phyloP scores from a whole-genome alignment of 2,797 vertebrate genomes.

The Pseudochirops corinnae region DNA sequence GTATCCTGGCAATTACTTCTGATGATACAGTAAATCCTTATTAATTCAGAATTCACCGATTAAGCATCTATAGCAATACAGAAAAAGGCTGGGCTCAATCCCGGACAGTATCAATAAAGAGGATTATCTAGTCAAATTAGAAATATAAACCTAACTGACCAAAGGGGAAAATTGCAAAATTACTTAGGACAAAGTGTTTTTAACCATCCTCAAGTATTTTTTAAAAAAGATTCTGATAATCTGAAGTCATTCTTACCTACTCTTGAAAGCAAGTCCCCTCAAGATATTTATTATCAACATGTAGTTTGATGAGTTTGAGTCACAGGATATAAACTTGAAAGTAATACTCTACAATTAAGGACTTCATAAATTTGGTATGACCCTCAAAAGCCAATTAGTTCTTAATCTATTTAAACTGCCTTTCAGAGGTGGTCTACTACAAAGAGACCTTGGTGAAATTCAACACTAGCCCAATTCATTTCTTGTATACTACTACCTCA shows the following conservation, averaged over 20 bases:
- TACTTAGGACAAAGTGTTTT: background rate
- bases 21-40: background rate
- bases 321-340: background rate
- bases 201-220: background rate
- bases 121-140: background rate
- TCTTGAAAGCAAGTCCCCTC: conserved; percentile 18
- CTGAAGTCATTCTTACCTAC: conserved; percentile 36
- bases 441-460: background rate
- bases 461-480: background rate
- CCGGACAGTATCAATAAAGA: background rate
- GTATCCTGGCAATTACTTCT: background rate
- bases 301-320: conserved; percentile 31
- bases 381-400: background rate
- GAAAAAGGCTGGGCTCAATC: background rate
- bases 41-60: background rate
- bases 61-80: background rate
- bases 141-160: background rate
- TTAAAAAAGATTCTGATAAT: background rate
- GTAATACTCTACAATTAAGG: background rate
- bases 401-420: background rate
- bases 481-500: background rate
- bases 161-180: background rate
- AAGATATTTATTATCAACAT: background rate
- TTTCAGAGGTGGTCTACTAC: background rate
- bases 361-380: background rate